Conservation (phyloP, 1,140 invertebrate species). For the Zaprionus camerounensis region DNA sequence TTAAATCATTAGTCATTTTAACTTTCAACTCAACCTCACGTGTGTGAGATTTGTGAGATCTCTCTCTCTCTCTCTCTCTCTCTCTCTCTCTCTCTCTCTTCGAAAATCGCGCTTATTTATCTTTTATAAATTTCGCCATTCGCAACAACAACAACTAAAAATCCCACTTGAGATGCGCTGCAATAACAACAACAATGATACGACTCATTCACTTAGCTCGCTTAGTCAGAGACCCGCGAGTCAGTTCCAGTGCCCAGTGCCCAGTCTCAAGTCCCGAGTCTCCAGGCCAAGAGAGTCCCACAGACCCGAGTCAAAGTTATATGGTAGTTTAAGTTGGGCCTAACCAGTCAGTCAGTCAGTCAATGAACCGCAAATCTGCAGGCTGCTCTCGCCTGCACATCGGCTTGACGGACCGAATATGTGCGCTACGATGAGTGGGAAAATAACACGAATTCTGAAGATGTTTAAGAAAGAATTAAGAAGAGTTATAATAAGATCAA, state of each 20-base stretch:
- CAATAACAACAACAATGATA: slow-evolving; percentile 47
- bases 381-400: slow-evolving; percentile 6
- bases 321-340: slow-evolving; percentile 45
- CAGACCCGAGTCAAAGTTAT: slow-evolving; percentile 24
- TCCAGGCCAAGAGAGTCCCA: neutral
- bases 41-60: neutral
- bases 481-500: neutral
- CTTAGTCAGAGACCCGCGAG: slow-evolving; percentile 22
- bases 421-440: slow-evolving; percentile 21
- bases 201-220: slow-evolving; percentile 79
- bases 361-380: slow-evolving; percentile 72
- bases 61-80: neutral
- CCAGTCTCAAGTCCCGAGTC: neutral
- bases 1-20: slow-evolving; percentile 77
- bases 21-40: slow-evolving; percentile 54
- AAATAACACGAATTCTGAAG: neutral
- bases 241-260: slow-evolving; percentile 16
- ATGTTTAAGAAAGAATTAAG: neutral
- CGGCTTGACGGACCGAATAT: neutral
- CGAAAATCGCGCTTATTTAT: slow-evolving; percentile 74
- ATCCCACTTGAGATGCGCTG: slow-evolving; percentile 33
- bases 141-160: slow-evolving; percentile 9
- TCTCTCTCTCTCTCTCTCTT: slow-evolving; percentile 35
- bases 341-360: slow-evolving; percentile 58
- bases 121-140: slow-evolving; percentile 68